Conservation (phyloP, 2,113 vertebrate species). For the Pomatorhinus ruficollis region DNA sequence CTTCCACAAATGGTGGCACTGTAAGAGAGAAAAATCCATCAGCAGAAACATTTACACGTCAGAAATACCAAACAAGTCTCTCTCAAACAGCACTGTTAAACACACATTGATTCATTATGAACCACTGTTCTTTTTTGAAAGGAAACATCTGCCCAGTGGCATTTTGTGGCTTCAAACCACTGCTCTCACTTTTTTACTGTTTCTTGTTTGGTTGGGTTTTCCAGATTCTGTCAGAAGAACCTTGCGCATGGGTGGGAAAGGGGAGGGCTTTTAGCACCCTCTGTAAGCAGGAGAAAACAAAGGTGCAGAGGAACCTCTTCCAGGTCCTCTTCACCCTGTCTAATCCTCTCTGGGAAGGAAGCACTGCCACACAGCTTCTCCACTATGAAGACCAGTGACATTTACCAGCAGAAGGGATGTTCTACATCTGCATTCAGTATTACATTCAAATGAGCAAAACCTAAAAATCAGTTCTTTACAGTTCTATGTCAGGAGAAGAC, state of each 20-base stretch:
- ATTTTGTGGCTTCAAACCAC: not conserved
- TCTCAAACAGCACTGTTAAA: not conserved
- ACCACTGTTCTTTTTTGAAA: not conserved
- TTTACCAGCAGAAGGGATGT: not conserved
- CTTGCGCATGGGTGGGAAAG: not conserved
- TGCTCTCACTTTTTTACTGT: not conserved
- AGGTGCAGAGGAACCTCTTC: not conserved
- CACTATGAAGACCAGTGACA: not conserved
- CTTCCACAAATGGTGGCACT: slow-evolving; percentile 90
- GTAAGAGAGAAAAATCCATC: not conserved
- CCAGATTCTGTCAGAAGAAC: not conserved
- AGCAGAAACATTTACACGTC: not conserved
- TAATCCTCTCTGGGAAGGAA: not conserved
- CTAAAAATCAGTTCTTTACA: not conserved
- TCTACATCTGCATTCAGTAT: not conserved
- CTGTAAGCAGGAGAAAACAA: not conserved
- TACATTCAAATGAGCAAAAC: not conserved
- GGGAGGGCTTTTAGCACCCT: not conserved
- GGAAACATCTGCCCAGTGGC: not conserved
- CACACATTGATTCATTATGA: not conserved
- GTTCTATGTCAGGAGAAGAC: not conserved
- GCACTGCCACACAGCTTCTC: not conserved
- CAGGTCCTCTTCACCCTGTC: not conserved
- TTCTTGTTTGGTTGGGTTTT: not conserved
- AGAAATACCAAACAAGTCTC: not conserved